phyloP scores from a whole-genome alignment of 2,797 vertebrate genomes.

The Sebastes oblongus region DNA sequence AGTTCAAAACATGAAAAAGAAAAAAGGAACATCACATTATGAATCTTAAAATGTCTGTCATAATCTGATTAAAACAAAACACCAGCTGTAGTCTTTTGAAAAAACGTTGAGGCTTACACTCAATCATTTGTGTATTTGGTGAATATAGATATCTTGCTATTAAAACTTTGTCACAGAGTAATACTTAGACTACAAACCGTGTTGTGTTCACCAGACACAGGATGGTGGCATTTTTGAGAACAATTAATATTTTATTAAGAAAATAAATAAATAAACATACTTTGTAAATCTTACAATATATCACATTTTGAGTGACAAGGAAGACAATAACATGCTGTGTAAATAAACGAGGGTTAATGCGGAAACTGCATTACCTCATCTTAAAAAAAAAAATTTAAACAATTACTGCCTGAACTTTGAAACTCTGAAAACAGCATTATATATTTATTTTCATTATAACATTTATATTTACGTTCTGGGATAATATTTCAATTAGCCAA shows the following conservation, averaged over 20 bases:
- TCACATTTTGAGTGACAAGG: neutral
- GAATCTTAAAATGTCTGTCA: neutral
- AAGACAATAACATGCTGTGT: neutral
- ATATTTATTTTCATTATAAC: neutral
- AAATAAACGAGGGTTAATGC: neutral
- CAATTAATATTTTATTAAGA: neutral
- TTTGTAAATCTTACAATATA: neutral
- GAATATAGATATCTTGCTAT: neutral
- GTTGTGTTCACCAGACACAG: neutral
- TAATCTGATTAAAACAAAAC: neutral
- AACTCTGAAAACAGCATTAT: neutral
- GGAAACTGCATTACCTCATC: neutral
- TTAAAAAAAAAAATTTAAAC: neutral
- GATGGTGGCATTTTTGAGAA: neutral
- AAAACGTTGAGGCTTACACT: neutral
- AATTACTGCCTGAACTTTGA: neutral
- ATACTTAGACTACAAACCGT: neutral
- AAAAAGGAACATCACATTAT: neutral
- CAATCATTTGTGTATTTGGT: neutral
- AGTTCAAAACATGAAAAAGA: neutral
- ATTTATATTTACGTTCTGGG: neutral
- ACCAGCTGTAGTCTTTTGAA: neutral
- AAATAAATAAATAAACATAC: neutral
- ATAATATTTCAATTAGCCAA: constrained; percentile 3
- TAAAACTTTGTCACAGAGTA: neutral